Evolutionary conservation across 2,888 invertebrate species (phyloP), one percentile per base, ranked within the genome.

Genomic region (Aphidius colemani): DNA sequence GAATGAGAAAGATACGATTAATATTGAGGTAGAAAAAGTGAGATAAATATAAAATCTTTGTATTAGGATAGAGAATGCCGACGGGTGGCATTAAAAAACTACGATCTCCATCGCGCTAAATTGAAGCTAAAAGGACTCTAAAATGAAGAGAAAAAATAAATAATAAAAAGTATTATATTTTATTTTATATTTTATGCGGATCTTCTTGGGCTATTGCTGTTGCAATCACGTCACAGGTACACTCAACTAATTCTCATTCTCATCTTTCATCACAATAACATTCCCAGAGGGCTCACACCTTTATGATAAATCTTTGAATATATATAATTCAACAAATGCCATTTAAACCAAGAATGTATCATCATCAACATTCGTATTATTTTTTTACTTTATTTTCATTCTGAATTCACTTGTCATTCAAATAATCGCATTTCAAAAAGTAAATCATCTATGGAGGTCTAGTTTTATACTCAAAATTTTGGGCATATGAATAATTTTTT

Each of bases 31-130:
- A 4, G 30, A 30, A 30, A 30, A 30, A 30, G 30, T 30, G 30
- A 30, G 30, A 30, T 30, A 30, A 30, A 30, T 30, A 30, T 30
- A 30, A 30, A 30, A 30, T 80, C 80, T 81, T 81, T 81, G 80
- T 80, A 80, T 78, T 76, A 76, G 78, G 77, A 78, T 79, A 78
- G 79, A 73, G 76, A 77, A 78, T 57, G 80, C 80, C 80, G 79
- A 78, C 76, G 67, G 79, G 78, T 76, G 67, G 66, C 59, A 53
- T 67, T 65, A 68, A 69, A 69, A 65, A 65, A 53, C 45, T 64
- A 61, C 67, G 69, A 70, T 69, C 69, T 69, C 71, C 72, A 56
- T 57, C 57, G 57, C 46, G 71, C 75, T 75, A 75, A 77, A 80
- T 78, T 76, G 74, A 73, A 76, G 72, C 74, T 73, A 75, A 75